Base-by-base conservation (phyloP, 2,888 invertebrate genomes). In the Caenorhabditis japonica region DNA sequence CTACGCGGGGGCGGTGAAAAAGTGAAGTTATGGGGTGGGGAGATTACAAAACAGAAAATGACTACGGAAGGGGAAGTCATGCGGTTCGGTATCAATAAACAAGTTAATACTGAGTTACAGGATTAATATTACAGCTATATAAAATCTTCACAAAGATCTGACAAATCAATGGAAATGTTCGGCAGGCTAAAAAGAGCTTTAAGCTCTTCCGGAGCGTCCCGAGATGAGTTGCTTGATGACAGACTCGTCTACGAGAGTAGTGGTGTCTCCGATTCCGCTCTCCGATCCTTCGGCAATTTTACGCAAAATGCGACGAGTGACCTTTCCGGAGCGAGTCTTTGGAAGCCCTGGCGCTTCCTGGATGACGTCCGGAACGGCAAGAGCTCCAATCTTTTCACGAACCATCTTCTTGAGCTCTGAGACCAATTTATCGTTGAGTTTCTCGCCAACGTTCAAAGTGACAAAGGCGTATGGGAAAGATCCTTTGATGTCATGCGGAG, bases 381-480 rank as follows among this genome's bases (percentile, higher is more conserved):
- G 96, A 0, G 97, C 93, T 1, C 97, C 97, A 83, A 97, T 97
- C 84, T 93, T 92, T 52, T 82, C 92, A 47, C 97, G 92, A 0
- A 97, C 95, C 90, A 83, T 55, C 23, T 69, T 55, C 60, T 80
- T 80, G 17, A 80, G 56, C 36, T 80, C 80, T 23, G 56, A 64
- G 8, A 80, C 69, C 19, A 77, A 55, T 34, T 46, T 43, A 13
- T 69, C 64, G 47, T 55, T 46, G 36, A 80, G 46, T 17, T 60
- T 62, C 46, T 78, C 80, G 8, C 78, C 78, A 13, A 75, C 64
- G 38, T 92, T 93, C n/a, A 95, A 92, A 0, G 94, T 95, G 15
- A 99, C 92, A 89, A 97, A 99, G 89, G 97, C 97, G 89, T 99
- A 97, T 1, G 97, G 92, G 83, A 95, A 94, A 89, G 97, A 95